Base-by-base conservation (phyloP, 2,797 vertebrate genomes). In the Alectoris magna region DNA sequence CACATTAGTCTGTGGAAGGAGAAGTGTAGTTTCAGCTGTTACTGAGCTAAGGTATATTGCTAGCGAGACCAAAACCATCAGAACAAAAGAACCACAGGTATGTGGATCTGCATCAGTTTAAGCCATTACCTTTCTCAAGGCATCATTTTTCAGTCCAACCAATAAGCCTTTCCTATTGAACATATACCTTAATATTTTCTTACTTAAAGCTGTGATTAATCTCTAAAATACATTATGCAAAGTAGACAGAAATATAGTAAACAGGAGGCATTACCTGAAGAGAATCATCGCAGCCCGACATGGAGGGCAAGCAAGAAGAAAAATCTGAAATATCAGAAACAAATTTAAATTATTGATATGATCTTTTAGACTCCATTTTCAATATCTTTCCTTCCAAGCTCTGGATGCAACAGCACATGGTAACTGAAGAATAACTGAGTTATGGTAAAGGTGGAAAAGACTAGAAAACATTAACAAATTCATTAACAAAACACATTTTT, bases 241-340 rank as follows among this genome's bases (percentile, higher is more conserved):
- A 86, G 34, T n/a, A 67, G 59, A 73, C 41, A 94, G 68, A 85
- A 84, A 87, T 14, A 16, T 1, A 74, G 58, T 14, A 71, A 68
- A 56, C 48, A 81, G 75, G 41, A 48, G 41, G 1, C 10, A 38
- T 98, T 97, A 99, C 99, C 99, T 98, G 97, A 99, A 99, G 55
- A 99, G 86, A 91, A 99, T 97, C 97, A 98, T 98, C 38, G 98
- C 98, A 64, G 98, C 97, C 72, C 98, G 98, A 96, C 99, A 98
- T 1, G 99, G 99, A 27, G 99, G 99, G 90, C 99, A 99, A 94
- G 99, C 99, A 95, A 99, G 97, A 83, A 99, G 98, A 97, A 99
- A 99, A 97, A 99, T 99, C 99, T 99, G 98, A 88, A 94, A 97
- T 70, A 71, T 92, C 84, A 96, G 82, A 95, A 96, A 84, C 67